Conservation (phyloP, 2,888 invertebrate genomes). For the Scaptomyza reducta region DNA sequence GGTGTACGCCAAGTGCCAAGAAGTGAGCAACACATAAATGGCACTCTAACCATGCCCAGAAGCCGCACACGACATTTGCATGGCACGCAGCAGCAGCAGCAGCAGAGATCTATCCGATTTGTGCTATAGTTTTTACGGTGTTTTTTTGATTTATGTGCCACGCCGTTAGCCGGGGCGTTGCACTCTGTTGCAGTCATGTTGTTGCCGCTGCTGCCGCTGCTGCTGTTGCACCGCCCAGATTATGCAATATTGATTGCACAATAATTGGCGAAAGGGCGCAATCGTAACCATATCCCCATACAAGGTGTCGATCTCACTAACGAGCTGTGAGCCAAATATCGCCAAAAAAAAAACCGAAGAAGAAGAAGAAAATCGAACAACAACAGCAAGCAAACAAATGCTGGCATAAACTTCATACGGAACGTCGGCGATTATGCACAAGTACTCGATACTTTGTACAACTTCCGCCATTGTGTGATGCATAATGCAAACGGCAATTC, state of each 20-base stretch:
- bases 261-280: slow-evolving; percentile 76
- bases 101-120: slow-evolving; percentile 52
- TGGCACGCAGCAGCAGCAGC: slow-evolving; percentile 70
- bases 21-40: slow-evolving; percentile 47
- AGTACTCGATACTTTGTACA: slow-evolving; percentile 46
- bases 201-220: slow-evolving; percentile 26
- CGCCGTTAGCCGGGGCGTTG: slow-evolving; percentile 77
- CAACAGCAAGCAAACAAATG: slow-evolving; percentile 46
- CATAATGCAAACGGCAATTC: slow-evolving; percentile 27
- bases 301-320: slow-evolving; percentile 76
- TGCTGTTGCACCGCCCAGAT: slow-evolving; percentile 56
- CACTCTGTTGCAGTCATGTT: slow-evolving; percentile 37
- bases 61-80: slow-evolving; percentile 78
- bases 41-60: slow-evolving; percentile 69
- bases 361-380: neutral
- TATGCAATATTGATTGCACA: slow-evolving; percentile 78
- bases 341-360: slow-evolving; percentile 32
- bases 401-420: slow-evolving; percentile 55
- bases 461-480: slow-evolving; percentile 71
- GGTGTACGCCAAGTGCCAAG: slow-evolving; percentile 4
- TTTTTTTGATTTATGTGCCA: slow-evolving; percentile 73
- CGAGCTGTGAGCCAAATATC: slow-evolving; percentile 66
- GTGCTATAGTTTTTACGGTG: slow-evolving; percentile 18
- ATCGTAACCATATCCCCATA: slow-evolving; percentile 66
- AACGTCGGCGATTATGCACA: slow-evolving; percentile 59